These are phyloP conservation scores for Drosophila nikananu DNA, from an alignment of 1,140 invertebrate genomes.

Conservation along the genomic window DNA sequence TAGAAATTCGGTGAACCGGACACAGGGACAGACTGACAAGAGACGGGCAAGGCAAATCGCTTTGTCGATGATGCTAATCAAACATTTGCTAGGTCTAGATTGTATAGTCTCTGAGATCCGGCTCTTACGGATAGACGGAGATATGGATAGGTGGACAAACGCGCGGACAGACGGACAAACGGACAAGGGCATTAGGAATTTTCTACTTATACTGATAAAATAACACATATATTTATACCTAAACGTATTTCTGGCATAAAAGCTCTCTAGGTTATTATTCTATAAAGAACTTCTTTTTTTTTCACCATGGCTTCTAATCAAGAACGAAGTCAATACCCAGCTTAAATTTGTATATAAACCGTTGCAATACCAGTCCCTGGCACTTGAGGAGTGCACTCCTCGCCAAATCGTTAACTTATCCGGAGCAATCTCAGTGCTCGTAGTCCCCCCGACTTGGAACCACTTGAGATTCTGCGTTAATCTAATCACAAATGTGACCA, in stretches of 20 bases:
- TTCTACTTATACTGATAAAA: too few relatives aligned
- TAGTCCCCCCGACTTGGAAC: not conserved
- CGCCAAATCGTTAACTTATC: constrained; percentile 7
- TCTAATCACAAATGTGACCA: constrained; percentile 35
- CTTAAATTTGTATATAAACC: not conserved
- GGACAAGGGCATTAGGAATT: too few relatives aligned
- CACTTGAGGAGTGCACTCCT: constrained; percentile 7
- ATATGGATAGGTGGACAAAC: too few relatives aligned
- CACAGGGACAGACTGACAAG: not conserved
- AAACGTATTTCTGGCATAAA: too few relatives aligned
- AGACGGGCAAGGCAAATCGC: not conserved
- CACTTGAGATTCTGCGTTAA: constrained; percentile 31
- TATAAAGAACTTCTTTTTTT: not conserved
- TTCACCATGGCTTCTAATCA: not conserved
- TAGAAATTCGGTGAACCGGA: too few relatives aligned
- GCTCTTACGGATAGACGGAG: too few relatives aligned
- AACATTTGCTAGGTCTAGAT: not conserved
- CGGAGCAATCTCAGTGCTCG: constrained; percentile 8
- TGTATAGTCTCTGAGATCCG: too few relatives aligned
- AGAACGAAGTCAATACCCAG: not conserved
- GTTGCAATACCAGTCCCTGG: not conserved
- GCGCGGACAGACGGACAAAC: too few relatives aligned
- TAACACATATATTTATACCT: not conserved
- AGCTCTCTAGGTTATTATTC: not conserved
- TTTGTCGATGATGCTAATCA: not conserved